Evolutionary conservation across 2,113 vertebrate genomes (phyloP).

Genomic region (Lutjanus erythropterus): DNA sequence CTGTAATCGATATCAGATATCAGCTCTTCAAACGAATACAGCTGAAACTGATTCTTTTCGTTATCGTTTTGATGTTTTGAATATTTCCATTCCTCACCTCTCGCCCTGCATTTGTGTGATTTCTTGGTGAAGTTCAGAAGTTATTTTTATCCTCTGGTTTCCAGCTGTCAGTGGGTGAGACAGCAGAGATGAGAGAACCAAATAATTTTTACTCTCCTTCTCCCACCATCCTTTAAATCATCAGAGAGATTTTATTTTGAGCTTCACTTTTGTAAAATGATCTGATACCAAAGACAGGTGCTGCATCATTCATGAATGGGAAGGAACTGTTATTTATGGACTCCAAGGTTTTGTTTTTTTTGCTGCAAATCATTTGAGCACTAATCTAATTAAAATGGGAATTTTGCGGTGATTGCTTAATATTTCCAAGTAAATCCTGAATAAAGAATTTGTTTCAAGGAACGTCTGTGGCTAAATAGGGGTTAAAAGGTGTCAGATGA

Average conservation of each 20-base stretch:
- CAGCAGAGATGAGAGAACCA: conserved; percentile 8
- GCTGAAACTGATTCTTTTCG: not conserved
- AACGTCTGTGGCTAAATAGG: not conserved
- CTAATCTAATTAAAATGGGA: not conserved
- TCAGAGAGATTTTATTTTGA: conserved; percentile 66
- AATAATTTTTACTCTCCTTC: not conserved
- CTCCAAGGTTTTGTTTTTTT: not conserved
- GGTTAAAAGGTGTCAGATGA: conserved; percentile 27
- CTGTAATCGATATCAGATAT: not conserved
- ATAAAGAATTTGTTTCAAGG: not conserved
- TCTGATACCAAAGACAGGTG: conserved; percentile 19
- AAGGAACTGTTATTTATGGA: conserved; percentile 4
- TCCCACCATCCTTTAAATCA: conserved; percentile 27
- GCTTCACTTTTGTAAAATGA: conserved; percentile 38
- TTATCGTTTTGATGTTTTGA: not conserved
- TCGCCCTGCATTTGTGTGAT: not conserved
- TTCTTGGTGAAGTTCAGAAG: conserved; percentile 13
- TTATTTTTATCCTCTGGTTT: conserved; percentile 49
- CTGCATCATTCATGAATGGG: conserved; percentile 45
- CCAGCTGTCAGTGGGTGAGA: conserved; percentile 31
- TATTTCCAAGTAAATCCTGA: not conserved
- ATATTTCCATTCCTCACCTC: conserved; percentile 6
- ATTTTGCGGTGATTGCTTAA: not conserved
- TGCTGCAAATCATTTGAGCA: not conserved
- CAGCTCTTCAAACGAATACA: not conserved